Evolutionary conservation across 1,140 invertebrate species (phyloP).

Genomic region (Tetramorium parvispinum): DNA sequence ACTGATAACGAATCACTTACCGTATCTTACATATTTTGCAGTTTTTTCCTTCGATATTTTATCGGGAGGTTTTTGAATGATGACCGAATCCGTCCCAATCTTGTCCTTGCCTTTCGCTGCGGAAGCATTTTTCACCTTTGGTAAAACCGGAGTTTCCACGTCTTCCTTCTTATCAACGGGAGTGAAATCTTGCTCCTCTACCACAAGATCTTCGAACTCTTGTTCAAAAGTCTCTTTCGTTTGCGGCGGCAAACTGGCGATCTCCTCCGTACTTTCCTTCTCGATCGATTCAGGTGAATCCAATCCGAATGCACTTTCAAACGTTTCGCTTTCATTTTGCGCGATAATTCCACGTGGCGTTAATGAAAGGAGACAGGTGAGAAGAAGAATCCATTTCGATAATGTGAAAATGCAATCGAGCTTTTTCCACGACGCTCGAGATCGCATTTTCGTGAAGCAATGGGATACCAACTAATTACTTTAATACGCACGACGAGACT

Average conservation of each 20-base stretch:
- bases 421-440: constrained; percentile 14
- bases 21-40: constrained; percentile 82
- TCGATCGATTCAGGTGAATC: not conserved
- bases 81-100: not conserved
- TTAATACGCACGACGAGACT: constrained; percentile 66
- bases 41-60: constrained; percentile 60
- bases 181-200: not conserved
- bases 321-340: constrained; percentile 58
- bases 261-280: not conserved
- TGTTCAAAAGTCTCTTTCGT: not conserved
- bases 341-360: not conserved
- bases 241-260: not conserved
- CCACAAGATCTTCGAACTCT: constrained; percentile 67
- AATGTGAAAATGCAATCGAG: constrained; percentile 35
- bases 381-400: constrained; percentile 19
- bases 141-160: not conserved
- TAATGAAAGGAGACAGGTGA: not conserved
- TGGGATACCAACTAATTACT: constrained; percentile 59
- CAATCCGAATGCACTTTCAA: constrained; percentile 72
- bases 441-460: constrained; percentile 65
- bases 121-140: not conserved
- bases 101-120: not conserved
- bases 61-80: constrained; percentile 41
- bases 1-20: constrained; percentile 82
- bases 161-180: not conserved